Conservation (phyloP, 2,888 invertebrate species). For the Tetragonisca angustula region DNA sequence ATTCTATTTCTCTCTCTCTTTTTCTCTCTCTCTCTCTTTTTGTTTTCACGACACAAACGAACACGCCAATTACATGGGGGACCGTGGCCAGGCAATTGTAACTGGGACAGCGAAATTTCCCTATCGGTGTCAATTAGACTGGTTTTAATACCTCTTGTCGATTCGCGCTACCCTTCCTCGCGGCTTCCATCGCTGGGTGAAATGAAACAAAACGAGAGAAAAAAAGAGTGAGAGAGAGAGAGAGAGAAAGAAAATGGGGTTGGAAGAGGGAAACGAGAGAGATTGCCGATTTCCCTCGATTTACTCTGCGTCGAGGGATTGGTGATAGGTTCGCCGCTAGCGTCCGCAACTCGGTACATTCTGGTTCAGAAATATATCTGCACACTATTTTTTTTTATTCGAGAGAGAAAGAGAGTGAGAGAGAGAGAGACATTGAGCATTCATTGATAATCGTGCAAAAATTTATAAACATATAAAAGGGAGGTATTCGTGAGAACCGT, state of each 20-base stretch:
- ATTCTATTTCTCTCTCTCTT: background rate
- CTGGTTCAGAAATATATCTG: background rate
- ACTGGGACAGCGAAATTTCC: conserved; percentile 47
- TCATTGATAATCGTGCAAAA: no score
- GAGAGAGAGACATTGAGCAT: no score
- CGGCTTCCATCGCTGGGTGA: conserved; percentile 36
- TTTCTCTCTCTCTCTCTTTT: background rate
- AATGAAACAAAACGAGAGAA: conserved; percentile 25
- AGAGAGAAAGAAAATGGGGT: background rate
- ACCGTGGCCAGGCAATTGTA: conserved; percentile 18
- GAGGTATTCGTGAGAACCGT: no score
- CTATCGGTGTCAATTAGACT: conserved; percentile 54
- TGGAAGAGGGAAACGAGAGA: conserved; percentile 16
- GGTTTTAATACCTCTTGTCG: conserved; percentile 48
- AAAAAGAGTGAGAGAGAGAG: conserved; percentile 15
- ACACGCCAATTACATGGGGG: conserved; percentile 41
- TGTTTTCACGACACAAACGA: conserved; percentile 8
- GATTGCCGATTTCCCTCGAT: conserved; percentile 62
- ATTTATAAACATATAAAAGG: no score
- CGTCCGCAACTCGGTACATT: conserved; percentile 33
- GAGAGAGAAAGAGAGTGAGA: no score
- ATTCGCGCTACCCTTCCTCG: conserved; percentile 38
- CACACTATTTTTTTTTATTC: no score
- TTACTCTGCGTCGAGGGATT: conserved; percentile 53
- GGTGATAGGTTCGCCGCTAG: conserved; percentile 49